These are phyloP conservation scores for Glyptemys insculpta DNA, from an alignment of 2,797 vertebrate species.

Conservation along the genomic window DNA sequence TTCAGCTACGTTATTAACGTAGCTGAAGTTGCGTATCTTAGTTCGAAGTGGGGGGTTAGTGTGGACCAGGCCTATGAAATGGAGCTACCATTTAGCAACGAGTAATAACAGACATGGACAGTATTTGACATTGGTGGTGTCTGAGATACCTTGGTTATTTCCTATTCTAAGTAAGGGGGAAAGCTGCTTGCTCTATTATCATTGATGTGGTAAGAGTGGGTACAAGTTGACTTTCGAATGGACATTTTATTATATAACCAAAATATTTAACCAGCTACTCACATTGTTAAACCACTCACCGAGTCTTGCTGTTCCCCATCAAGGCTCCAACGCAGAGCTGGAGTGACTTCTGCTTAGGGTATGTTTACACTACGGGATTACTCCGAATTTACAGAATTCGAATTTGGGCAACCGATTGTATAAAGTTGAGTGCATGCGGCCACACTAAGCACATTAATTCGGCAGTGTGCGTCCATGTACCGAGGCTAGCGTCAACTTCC, in stretches of 20 bases:
- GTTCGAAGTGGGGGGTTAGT: too few relatives aligned
- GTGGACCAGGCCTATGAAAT: too few relatives aligned
- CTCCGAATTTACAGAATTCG: too few relatives aligned
- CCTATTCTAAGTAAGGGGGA: background rate
- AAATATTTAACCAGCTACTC: background rate
- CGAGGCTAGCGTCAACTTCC: too few relatives aligned
- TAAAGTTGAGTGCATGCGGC: too few relatives aligned
- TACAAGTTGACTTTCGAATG: background rate
- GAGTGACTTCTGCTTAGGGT: background rate
- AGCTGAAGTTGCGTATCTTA: too few relatives aligned
- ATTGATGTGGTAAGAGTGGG: background rate
- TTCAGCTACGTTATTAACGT: too few relatives aligned
- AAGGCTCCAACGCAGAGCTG: background rate
- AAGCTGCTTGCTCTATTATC: background rate
- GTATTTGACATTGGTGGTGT: background rate
- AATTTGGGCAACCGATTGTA: too few relatives aligned
- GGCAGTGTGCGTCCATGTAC: too few relatives aligned
- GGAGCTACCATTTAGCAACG: accelerated
- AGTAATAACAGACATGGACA: background rate
- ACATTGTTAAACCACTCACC: too few relatives aligned
- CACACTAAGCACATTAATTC: too few relatives aligned
- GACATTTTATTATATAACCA: background rate
- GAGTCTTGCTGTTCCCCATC: background rate
- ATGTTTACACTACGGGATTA: too few relatives aligned
- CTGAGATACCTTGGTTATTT: background rate